Evolutionary conservation across 2,888 invertebrate species (phyloP).

Genomic region (Pheosia gnoma): DNA sequence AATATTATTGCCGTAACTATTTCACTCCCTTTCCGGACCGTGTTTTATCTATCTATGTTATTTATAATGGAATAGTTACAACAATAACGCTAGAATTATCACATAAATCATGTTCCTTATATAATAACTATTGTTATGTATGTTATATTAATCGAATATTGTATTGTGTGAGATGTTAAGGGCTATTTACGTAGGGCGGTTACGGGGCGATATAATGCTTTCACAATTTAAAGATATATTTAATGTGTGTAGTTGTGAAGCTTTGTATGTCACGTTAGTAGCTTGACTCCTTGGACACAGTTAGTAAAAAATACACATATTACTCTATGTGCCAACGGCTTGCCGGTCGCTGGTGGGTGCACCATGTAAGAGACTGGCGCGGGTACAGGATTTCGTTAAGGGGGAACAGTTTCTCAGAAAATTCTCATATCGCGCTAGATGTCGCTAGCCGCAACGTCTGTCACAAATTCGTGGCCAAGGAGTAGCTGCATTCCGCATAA

Average conservation of each 20-base stretch:
- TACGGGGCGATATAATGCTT: constrained; percentile 18
- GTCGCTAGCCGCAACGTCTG: background rate
- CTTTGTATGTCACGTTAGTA: constrained; percentile 27
- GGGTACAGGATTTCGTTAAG: no score
- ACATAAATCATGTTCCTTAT: constrained; percentile 19
- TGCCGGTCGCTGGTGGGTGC: no score
- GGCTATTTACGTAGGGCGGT: constrained; percentile 22
- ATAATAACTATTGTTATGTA: constrained; percentile 14
- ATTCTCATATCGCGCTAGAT: background rate
- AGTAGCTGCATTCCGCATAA: constrained; percentile 9
- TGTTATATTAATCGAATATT: constrained; percentile 21
- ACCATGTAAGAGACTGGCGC: no score
- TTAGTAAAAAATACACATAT: no score
- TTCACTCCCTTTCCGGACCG: background rate
- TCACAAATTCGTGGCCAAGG: no score
- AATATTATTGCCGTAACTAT: constrained; percentile 19
- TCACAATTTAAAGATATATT: constrained; percentile 19
- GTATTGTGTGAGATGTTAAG: constrained; percentile 22
- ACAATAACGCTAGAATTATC: constrained; percentile 6
- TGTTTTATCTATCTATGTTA: background rate
- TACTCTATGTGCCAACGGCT: no score
- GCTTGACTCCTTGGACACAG: background rate
- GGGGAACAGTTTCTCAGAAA: no score
- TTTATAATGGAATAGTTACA: constrained; percentile 17
- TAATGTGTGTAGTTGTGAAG: constrained; percentile 19